Evolutionary conservation across 2,797 vertebrate genomes (phyloP).

Genomic region (Enteromius mattozi): DNA sequence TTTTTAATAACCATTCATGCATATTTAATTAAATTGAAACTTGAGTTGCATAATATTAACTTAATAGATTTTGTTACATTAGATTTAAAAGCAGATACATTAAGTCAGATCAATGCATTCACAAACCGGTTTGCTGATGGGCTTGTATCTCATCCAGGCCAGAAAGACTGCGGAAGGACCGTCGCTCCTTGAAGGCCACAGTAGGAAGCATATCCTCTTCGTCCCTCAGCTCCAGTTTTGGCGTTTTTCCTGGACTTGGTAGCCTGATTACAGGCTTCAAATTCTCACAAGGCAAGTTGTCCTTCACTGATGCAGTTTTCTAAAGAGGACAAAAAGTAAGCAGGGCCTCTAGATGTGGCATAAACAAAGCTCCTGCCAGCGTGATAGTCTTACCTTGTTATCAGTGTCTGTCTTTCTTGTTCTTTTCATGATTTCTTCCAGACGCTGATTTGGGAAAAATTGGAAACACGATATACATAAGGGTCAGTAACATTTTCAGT

Average conservation of each 20-base stretch:
- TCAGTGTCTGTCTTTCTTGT: conserved; percentile 87
- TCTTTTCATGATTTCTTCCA: conserved; percentile 98
- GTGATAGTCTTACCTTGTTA: conserved; percentile 80
- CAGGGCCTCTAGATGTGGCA: not conserved
- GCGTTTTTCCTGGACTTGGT: conserved; percentile 80
- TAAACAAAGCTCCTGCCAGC: not conserved
- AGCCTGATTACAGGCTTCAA: conserved; percentile 83
- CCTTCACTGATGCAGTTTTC: conserved; percentile 66
- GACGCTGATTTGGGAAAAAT: conserved; percentile 79
- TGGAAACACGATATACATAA: conserved; percentile 13
- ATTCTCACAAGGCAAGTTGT: conserved; percentile 83
- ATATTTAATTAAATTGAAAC: not conserved
- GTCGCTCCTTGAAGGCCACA: conserved; percentile 92
- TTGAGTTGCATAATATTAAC: not conserved
- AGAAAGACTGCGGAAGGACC: conserved; percentile 84
- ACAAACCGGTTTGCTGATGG: conserved; percentile 90
- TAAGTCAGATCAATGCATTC: not conserved
- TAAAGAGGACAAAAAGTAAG: conserved; percentile 49
- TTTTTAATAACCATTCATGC: not conserved
- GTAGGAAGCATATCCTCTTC: conserved; percentile 86
- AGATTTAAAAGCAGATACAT: not conserved
- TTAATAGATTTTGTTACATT: not conserved
- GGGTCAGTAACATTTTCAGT: conserved; percentile 1
- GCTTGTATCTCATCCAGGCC: conserved; percentile 92
- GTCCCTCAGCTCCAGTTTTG: conserved; percentile 80